These are phyloP conservation scores for Ficedula albicollis DNA, from an alignment of 2,797 vertebrate species.

Conservation along the genomic window DNA sequence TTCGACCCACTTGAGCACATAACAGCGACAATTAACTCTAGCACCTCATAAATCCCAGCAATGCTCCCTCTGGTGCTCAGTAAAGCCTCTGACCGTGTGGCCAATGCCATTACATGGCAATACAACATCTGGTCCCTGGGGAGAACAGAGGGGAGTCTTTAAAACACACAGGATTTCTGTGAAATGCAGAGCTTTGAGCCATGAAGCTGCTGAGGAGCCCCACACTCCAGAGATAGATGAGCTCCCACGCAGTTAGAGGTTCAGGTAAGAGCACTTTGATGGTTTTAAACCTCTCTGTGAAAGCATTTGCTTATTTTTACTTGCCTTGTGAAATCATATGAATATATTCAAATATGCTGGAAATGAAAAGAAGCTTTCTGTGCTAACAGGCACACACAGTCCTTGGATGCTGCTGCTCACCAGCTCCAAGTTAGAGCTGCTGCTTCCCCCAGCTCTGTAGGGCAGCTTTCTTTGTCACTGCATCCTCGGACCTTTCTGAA, in stretches of 20 bases:
- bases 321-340: not conserved
- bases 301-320: not conserved
- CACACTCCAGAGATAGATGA: not conserved
- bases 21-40: not conserved
- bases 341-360: not conserved
- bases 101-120: not conserved
- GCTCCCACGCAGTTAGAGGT: not conserved
- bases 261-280: not conserved
- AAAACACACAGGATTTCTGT: not conserved
- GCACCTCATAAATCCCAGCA: not conserved
- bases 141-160: not conserved
- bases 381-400: not conserved
- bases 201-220: not conserved
- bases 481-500: not conserved
- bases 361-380: not conserved
- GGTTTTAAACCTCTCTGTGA: not conserved
- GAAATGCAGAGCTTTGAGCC: not conserved
- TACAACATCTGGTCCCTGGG: not conserved
- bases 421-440: not conserved
- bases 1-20: not conserved
- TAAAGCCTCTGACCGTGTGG: not conserved
- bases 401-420: not conserved
- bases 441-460: not conserved
- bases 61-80: not conserved
- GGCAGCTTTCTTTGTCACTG: not conserved